Base-by-base conservation (phyloP, 2,888 invertebrate species). In the Tortricodes alternella region DNA sequence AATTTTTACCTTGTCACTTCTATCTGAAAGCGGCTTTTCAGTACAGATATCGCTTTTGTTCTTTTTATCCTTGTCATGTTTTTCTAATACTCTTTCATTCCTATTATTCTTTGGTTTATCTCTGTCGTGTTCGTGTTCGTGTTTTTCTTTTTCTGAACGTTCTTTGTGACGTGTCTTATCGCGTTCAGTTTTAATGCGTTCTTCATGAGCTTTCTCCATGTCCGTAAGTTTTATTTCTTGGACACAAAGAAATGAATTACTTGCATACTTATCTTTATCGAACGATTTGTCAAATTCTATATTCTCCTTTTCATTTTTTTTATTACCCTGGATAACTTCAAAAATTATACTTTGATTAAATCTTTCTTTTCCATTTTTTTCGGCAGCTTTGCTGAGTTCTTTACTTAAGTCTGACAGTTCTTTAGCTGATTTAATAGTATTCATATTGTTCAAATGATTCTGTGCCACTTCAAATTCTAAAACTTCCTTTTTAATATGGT, bases 221-320 rank as follows among this genome's bases (percentile, higher is more conserved):
- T 85, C 82, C 67, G 71, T 59, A 65, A 41, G 52, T 63, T 74
- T 83, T 65, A 13, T 34, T 34, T 78, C 76, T 41, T 78, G 74
- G 46, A 65, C 29, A 58, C 71, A 44, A 73, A 72, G 50, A 70
- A 68, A 63, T 62, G 73, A 38, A 48, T 63, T 65, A 62, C 55
- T 67, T 50, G 60, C 41, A 53, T 78, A 74, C 62, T 88, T 90
- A 29, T 88, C 85, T 60, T 85, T 89, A 32, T 87, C 88, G 35
- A 74, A 62, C 46, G 72, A 62, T 69, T 85, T 85, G 53, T 87
- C 90, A 59, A 81, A 80, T 61, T 91, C 85, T 21, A 89, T 80
- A 63, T 91, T 87, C 66, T 92, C 92, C 67, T 91, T 89, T 69
- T 84, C 81, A 52, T 71, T 61, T 66, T 81, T 81, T 13, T 74